Conservation (phyloP, 1,140 invertebrate species). For the Heliconius nattereri region DNA sequence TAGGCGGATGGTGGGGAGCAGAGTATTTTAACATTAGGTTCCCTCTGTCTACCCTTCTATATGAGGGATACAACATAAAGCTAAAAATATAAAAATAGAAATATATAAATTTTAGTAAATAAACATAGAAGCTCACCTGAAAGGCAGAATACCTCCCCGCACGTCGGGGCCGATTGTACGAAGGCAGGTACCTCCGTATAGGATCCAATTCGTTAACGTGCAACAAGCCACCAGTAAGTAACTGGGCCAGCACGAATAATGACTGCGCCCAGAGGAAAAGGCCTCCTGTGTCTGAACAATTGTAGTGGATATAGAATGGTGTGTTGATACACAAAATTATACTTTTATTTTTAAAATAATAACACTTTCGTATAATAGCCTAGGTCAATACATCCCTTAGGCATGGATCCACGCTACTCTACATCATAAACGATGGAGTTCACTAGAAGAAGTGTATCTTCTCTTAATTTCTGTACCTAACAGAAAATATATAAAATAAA, state of each 20-base stretch:
- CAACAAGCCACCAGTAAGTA: constrained; percentile 93
- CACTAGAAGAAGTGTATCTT: too few species aligned
- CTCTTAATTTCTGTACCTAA: too few species aligned
- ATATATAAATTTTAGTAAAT: too few species aligned
- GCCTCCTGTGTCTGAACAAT: constrained; percentile 81
- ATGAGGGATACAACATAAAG: not conserved
- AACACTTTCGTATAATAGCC: too few species aligned
- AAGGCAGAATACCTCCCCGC: constrained; percentile 97
- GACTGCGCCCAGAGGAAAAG: constrained; percentile 95
- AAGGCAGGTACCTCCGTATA: constrained; percentile 96
- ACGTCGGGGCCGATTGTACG: constrained; percentile 94
- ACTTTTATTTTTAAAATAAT: not conserved
- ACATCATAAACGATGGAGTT: too few species aligned
- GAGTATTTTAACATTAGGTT: too few species aligned
- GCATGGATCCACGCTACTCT: too few species aligned
- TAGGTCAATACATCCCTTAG: too few species aligned
- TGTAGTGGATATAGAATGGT: not conserved
- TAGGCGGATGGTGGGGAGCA: too few species aligned
- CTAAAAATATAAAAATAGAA: too few species aligned
- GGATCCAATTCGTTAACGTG: constrained; percentile 98
- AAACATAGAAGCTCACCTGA: constrained; percentile 85
- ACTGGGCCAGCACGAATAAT: constrained; percentile 95
- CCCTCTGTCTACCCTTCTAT: too few species aligned
- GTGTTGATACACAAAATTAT: not conserved
- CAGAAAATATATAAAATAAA: too few species aligned